Evolutionary conservation across 2,797 vertebrate genomes (phyloP), one percentile per base, ranked within the genome.

Genomic region (Macropodus opercularis): DNA sequence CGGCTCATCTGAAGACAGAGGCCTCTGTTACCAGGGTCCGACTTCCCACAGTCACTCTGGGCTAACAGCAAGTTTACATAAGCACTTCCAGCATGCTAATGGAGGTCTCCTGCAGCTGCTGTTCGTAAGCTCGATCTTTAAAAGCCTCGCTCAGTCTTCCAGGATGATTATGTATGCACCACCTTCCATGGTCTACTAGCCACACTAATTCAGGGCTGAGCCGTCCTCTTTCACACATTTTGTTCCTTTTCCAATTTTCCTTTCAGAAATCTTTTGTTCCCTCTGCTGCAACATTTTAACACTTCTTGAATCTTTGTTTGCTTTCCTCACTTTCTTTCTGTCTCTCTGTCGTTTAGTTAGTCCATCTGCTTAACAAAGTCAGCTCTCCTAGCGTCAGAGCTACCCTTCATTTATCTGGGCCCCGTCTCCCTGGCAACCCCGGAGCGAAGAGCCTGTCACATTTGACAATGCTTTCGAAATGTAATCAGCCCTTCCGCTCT

Each of bases 61-160:
- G 61, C 73, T 35, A 77, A 63, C 84, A 86, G 79, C 76, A 81
- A 75, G 83, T 89, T 89, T 90, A 89, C 84, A 84, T 87, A 88
- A 89, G 57, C 83, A 83, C 85, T 78, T 81, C 79, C 84, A 78
- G 88, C 85, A 91, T 90, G 86, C 80, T 88, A 90, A 90, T 91
- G 83, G 71, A 62, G 79, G 71, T 58, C 63, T 55, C 73, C 82
- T 82, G 88, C 88, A 89, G 89, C 86, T 87, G 89, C 86, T 85
- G 64, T 69, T 52, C 77, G 17, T 32, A 54, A 62, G 79, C 42
- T 59, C 58, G 61, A 72, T 72, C 70, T 80, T 80, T 80, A 79
- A 85, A 80, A 77, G 75, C 74, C 65, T 80, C 73, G 70, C 69
- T 77, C 77, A 73, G 72, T 75, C 80, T 68, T 86, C 63, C 69